Conservation (phyloP, 2,113 vertebrate species). For the Erpornis zantholeuca region DNA sequence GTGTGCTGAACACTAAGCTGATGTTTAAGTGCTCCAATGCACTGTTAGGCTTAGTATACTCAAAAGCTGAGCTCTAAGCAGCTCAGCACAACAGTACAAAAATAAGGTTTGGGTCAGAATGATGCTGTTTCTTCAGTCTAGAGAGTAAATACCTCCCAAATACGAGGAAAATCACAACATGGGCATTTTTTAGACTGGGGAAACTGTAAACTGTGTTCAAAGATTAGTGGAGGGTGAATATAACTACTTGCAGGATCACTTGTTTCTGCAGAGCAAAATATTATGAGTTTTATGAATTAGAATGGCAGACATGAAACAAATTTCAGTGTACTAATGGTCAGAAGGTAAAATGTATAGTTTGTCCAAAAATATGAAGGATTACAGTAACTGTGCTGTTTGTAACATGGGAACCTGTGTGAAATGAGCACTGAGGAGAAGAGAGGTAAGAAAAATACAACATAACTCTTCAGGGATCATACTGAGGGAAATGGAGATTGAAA, state of each 20-base stretch:
- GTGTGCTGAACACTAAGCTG: neutral
- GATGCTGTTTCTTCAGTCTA: neutral
- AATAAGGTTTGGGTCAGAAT: neutral
- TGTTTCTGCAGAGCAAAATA: neutral
- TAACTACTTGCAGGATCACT: neutral
- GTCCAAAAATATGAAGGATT: neutral
- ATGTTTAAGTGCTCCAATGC: neutral
- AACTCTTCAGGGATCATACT: neutral
- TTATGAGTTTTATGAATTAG: neutral
- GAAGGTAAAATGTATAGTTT: neutral
- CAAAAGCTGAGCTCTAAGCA: neutral
- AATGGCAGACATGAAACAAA: neutral
- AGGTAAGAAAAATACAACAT: neutral
- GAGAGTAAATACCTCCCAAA: neutral
- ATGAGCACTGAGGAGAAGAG: neutral
- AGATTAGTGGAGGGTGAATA: neutral
- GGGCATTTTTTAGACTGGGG: neutral
- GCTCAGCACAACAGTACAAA: neutral
- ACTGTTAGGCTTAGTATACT: neutral
- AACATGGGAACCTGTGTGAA: neutral
- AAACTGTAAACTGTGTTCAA: neutral
- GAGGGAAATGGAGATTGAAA: conserved; percentile 5
- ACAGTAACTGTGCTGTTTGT: neutral
- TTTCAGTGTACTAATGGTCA: neutral
- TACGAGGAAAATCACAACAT: neutral